Conservation (phyloP, 2,888 invertebrate genomes). For the Esperia sulphurella region DNA sequence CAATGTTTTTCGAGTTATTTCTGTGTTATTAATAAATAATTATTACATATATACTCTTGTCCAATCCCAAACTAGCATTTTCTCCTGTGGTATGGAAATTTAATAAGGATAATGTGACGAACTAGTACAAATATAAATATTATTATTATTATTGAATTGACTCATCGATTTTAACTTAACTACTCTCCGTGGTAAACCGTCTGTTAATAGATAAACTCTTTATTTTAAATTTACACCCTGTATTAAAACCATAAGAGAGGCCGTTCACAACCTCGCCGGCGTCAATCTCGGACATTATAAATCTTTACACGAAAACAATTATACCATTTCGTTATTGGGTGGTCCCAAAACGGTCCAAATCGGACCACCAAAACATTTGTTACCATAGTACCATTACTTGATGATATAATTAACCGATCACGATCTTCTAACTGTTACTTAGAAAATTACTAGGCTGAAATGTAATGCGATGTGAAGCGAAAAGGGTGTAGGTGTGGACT, state of each 20-base stretch:
- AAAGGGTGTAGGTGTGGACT: not conserved
- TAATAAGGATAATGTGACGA: too few species aligned
- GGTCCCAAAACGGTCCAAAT: slow-evolving; percentile 33
- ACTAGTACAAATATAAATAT: too few species aligned
- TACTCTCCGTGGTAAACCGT: too few species aligned
- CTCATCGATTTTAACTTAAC: too few species aligned
- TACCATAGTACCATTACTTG: slow-evolving; percentile 28
- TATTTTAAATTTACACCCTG: slow-evolving; percentile 3
- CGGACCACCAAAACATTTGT: slow-evolving; percentile 51
- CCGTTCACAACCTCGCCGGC: slow-evolving; percentile 21
- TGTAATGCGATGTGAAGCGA: not conserved
- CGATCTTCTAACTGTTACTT: slow-evolving; percentile 30
- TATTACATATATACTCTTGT: too few species aligned
- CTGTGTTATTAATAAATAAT: too few species aligned
- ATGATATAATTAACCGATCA: slow-evolving; percentile 38
- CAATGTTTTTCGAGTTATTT: too few species aligned
- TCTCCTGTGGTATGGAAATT: too few species aligned
- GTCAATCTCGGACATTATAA: slow-evolving; percentile 44
- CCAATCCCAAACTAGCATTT: too few species aligned
- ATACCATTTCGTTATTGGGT: slow-evolving; percentile 44
- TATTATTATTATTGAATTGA: too few species aligned
- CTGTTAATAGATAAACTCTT: too few species aligned
- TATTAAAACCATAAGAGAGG: slow-evolving; percentile 10
- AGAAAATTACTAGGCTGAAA: slow-evolving; percentile 27
- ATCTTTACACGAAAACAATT: slow-evolving; percentile 56